phyloP scores from a whole-genome alignment of 2,888 invertebrate species.

The Fragum whitleyi region DNA sequence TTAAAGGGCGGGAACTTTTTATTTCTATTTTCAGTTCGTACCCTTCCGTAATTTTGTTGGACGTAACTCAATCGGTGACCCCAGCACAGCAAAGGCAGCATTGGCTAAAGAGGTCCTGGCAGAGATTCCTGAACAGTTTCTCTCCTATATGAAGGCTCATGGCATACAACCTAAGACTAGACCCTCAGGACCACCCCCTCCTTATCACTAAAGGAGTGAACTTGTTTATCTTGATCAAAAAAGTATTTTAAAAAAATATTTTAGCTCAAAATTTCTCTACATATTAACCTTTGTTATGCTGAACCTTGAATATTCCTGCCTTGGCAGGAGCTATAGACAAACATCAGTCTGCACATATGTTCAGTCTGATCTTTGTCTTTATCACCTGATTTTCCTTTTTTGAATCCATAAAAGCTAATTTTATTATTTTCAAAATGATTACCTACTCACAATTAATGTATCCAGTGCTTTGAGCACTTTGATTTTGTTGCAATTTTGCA shows the following conservation, averaged over 20 bases:
- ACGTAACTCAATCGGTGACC: constrained; percentile 61
- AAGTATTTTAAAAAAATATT: too few species aligned
- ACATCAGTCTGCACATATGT: too few species aligned
- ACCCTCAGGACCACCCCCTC: constrained; percentile 3
- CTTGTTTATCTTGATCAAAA: neutral
- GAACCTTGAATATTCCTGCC: too few species aligned
- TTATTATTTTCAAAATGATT: neutral
- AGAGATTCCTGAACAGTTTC: constrained; percentile 85
- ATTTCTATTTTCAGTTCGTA: constrained; percentile 82
- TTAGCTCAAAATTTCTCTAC: too few species aligned
- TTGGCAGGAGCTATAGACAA: too few species aligned
- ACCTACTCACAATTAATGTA: neutral
- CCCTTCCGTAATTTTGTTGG: constrained; percentile 83
- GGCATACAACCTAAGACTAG: constrained; percentile 72
- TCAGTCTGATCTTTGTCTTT: too few species aligned
- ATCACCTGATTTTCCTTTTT: too few species aligned
- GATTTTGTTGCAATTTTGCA: too few species aligned
- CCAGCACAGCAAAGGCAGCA: constrained; percentile 77
- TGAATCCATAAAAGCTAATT: too few species aligned
- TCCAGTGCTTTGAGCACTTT: too few species aligned
- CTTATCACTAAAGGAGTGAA: neutral
- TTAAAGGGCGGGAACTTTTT: too few species aligned
- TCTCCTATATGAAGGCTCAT: constrained; percentile 86
- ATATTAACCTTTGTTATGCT: too few species aligned
- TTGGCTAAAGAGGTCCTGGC: constrained; percentile 87